Evolutionary conservation across 1,140 invertebrate genomes (phyloP), one percentile per base, ranked within the genome.

Genomic region (Heterodera schachtii): DNA sequence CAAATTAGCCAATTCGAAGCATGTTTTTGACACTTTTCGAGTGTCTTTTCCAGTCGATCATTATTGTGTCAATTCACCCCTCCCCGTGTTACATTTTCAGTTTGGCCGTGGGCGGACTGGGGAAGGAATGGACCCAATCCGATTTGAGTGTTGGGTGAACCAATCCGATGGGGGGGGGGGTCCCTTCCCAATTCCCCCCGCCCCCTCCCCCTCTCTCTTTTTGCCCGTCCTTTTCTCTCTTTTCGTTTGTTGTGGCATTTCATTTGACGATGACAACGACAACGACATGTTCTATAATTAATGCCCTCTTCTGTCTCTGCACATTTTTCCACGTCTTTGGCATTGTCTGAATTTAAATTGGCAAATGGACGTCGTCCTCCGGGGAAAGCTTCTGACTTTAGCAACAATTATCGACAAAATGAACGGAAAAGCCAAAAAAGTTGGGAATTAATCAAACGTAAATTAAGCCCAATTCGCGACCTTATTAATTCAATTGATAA

Each of bases 291-390:
- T 31, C 31, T 31, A 31, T 31, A 31, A 31, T 31, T 31, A 31
- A 31, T 31, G 31, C 31, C 31, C 31, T 31, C 31, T 31, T 31
- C 31, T 31, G 31, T 31, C 31, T 31, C 31, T 31, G 31, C 31
- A 31, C 0, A 31, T 31, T 31, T 31, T 31, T 31, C 31, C 4
- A 19, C 57, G 57, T 60, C 57, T 13, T 60, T 60, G 13, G 16
- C 57, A 60, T 60, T 60, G 57, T 60, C 57, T 19, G 57, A 60
- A 60, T 60, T 60, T 60, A 60, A 60, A 60, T 60, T 60, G 57
- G 57, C 57, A 11, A 5, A 60, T 16, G 57, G 16, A 52, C 49
- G 31, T 31, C 11, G 57, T 13, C 57, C 57, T 16, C 57, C 11
- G 13, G 19, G 49, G 57, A 19, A 11, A 11, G 16, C 57, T 60